Base-by-base conservation (phyloP, 35 echinoderm and acorn worm genomes). In the Apostichopus californicus region DNA sequence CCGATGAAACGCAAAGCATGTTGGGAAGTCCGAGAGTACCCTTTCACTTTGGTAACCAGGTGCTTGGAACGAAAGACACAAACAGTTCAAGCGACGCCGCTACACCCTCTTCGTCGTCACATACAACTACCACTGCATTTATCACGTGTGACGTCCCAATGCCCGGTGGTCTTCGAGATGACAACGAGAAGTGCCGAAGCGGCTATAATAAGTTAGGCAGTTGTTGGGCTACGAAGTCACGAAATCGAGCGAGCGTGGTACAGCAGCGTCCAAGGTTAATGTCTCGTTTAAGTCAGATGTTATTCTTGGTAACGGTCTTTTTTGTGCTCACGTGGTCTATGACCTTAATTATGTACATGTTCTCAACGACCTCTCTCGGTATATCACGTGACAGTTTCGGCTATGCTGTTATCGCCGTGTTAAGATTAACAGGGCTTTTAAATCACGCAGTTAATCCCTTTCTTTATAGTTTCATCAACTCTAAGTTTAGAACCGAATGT, bases 361-460 rank as follows among this genome's bases (percentile, higher is more conserved):
- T 90, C 18, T 11, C 59, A 11, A 9, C 21, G 12, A 28, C 21
- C 5, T 8, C 83, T 11, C 28, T 56, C 2, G 56, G 54, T 10
- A 58, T 71, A 15, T 25, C 70, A 77, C 61, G 64, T 17, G 18
- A 58, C 22, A 90, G 63, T 63, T 71, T 54, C 17, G 20, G 17
- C 28, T 90, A 25, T 58, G 64, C 70, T 22, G 15, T 73, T 6
- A 54, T 90, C n/a, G 25, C 70, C 4, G 1, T 90, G 54, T 58
- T 90, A 11, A 22, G 70, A 46, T 72, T 73, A 23, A 90, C 63
- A 9, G 70, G 61, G 4, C 70, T 90, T 54, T 14, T 90, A n/a
- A 90, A 90, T 28, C 87, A 90, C 70, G 70, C 87, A 18, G 59
- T 90, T 9, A 90, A 90, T 63, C 87, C 87, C 0, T 17, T 90